Evolutionary conservation across 2,888 invertebrate genomes (phyloP), one percentile per base, ranked within the genome.

Genomic region (Microplitis manilae): DNA sequence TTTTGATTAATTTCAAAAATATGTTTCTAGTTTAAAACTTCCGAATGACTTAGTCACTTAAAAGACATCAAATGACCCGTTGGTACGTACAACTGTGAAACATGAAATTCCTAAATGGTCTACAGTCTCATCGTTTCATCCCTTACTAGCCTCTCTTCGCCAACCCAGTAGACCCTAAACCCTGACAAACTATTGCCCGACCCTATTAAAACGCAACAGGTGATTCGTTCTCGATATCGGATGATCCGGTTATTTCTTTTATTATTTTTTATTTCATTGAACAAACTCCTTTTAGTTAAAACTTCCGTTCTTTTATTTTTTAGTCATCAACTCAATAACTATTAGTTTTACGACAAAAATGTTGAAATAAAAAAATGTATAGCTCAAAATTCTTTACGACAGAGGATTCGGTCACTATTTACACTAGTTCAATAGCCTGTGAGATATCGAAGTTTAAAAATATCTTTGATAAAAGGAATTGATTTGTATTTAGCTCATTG

Each of bases 171-270:
- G 50, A 50, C 13, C 50, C 9, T 13, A 50, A 50, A 50, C 83
- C 82, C 80, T 80, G 79, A 76, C 78, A 68, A 76, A 17, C 41
- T 73, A 17, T 74, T 71, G 67, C 70, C 81, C 85, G 87, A 88
- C 89, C 89, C 89, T 87, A 88, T 88, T 88, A 83, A 75, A 82
- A 86, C 82, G 89, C 89, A 89, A 89, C 89, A 89, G 89, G 86
- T 87, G 87, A 89, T 89, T 86, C 88, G 87, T 89, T 89, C 89
- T 86, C 89, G 86, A 89, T 89, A 89, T 89, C 88, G 86, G 86
- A 85, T 87, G 84, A 83, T 79, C 78, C 80, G 76, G 79, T 72
- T 70, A 50, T 13, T 13, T 38, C 7, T 67, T 67, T 39, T 39
- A 62, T 64, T 50, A 50, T 50, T 50, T 50, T 30, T 13, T 50